Percentiles rank a stretch among this genome's conserved stretches.
Conservation (phyloP, 2,888 invertebrate genomes). For the Rugalucina vietnamica region DNA sequence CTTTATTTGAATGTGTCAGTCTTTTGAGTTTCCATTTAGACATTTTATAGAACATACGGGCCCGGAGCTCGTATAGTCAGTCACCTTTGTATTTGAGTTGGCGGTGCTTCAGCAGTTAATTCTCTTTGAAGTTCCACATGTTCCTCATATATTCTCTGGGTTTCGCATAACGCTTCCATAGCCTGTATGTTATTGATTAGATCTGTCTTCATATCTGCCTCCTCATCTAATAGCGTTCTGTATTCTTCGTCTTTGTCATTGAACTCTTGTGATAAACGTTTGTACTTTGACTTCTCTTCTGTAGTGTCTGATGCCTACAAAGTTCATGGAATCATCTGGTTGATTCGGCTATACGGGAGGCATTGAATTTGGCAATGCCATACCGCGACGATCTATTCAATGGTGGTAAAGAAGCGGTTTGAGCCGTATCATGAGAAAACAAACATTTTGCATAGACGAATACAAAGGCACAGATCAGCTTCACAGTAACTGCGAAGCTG, state of each 20-base stretch:
- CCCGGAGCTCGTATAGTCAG: not conserved
- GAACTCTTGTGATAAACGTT: conserved; percentile 86
- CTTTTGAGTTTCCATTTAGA: no score
- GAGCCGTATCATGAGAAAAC: no score
- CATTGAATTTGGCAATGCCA: no score
- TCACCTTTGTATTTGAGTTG: conserved; percentile 89
- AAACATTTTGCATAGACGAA: no score
- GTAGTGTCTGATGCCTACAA: conserved; percentile 80
- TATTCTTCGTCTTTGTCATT: conserved; percentile 89
- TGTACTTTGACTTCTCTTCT: conserved; percentile 88
- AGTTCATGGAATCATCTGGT: no score
- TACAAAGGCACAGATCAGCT: no score
- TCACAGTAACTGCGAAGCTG: no score
- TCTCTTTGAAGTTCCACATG: conserved; percentile 93
- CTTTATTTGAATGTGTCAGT: no score
- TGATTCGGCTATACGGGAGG: no score
- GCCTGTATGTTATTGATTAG: conserved; percentile 92
- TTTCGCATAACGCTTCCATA: conserved; percentile 94
- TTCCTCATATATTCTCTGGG: conserved; percentile 93
- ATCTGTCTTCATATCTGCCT: conserved; percentile 90
- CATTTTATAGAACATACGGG: no score
- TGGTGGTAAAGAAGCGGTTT: no score
- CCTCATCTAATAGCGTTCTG: conserved; percentile 90
- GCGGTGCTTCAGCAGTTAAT: conserved; percentile 90
- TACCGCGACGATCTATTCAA: no score